phyloP scores from a whole-genome alignment of 2,888 invertebrate genomes.

The Stictocephala bisonia region DNA sequence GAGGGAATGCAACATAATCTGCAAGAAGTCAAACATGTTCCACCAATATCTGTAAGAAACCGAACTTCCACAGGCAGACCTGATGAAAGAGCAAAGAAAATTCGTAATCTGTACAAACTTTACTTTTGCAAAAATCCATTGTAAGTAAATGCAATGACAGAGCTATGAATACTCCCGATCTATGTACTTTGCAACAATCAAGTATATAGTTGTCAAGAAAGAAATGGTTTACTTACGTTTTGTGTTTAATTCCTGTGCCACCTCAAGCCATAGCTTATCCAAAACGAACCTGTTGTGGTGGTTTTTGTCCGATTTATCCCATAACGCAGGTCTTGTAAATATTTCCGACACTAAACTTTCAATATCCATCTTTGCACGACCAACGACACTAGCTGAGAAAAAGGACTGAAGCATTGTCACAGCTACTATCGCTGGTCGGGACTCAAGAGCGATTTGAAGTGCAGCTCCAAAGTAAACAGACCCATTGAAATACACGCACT shows the following conservation, averaged over 20 bases:
- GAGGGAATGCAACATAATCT: conserved; percentile 29
- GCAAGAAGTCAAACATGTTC: not conserved
- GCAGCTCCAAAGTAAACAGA: conserved; percentile 13
- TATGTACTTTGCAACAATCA: not conserved
- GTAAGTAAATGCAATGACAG: conserved; percentile 7
- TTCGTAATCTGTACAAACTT: conserved; percentile 13
- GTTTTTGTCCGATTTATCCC: conserved; percentile 21
- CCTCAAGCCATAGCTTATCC: conserved; percentile 33
- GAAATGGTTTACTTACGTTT: conserved; percentile 12
- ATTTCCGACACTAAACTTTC: conserved; percentile 18
- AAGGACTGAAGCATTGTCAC: conserved; percentile 13
- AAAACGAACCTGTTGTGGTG: conserved; percentile 34
- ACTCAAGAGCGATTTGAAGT: not conserved
- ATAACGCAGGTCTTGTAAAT: conserved; percentile 27
- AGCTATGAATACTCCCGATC: conserved; percentile 1
- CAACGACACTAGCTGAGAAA: conserved; percentile 13
- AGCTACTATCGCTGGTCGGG: conserved; percentile 8
- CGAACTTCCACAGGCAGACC: conserved; percentile 20
- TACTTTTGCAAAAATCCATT: conserved; percentile 13
- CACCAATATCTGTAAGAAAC: conserved; percentile 18
- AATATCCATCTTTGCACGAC: conserved; percentile 20
- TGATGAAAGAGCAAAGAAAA: conserved; percentile 7
- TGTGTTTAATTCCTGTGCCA: conserved; percentile 23
- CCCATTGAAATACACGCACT: not conserved
- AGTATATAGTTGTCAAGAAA: conserved; percentile 1